Evolutionary conservation across 1,140 invertebrate species (phyloP), one percentile per base, ranked within the genome.

Genomic region (Drosophila obscura): DNA sequence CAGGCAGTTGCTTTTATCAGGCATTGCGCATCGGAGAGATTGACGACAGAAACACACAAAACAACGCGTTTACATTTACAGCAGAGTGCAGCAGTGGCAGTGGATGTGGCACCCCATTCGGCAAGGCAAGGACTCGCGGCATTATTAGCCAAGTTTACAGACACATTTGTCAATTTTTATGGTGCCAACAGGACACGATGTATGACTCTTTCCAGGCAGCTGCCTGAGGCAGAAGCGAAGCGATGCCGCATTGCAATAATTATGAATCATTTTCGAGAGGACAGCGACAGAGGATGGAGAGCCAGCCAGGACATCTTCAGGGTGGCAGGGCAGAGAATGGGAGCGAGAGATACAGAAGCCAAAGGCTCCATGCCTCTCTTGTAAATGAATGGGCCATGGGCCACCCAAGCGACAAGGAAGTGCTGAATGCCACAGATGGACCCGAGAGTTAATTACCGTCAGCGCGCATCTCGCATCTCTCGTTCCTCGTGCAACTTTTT

Each of bases 151-250:
- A 90, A 90, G 87, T 90, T 90, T 87, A 87, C 87, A 90, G 87
- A 90, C 87, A 90, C 87, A 90, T 90, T 90, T 90, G 87, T 90
- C 87, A 90, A 87, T 83, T 90, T 39, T 90, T 87, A 90, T 90
- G 85, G 78, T 80, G 85, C 50, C 85, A 79, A 90, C 73, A 67
- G 69, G 80, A 78, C 35, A 13, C 68, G 63, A 69, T 64, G 60
- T 55, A 77, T 75, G 72, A 74, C 71, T 74, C 73, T 68, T 67
- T 59, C 44, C 35, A 13, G 35, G 35, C 9, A 11, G 31, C 11
- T 9, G 35, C 35, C 35, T 39, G 35, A 11, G 35, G 11, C 35
- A 13, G 35, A 39, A 13, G 35, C 48, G 52, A 65, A 69, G 60
- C 69, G 78, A 71, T 82, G 81, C 79, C 81, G 76, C 85, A 90